These are phyloP conservation scores for Cryptoleucopteryx plumbea DNA, from an alignment of 2,113 vertebrate genomes.

Conservation along the genomic window DNA sequence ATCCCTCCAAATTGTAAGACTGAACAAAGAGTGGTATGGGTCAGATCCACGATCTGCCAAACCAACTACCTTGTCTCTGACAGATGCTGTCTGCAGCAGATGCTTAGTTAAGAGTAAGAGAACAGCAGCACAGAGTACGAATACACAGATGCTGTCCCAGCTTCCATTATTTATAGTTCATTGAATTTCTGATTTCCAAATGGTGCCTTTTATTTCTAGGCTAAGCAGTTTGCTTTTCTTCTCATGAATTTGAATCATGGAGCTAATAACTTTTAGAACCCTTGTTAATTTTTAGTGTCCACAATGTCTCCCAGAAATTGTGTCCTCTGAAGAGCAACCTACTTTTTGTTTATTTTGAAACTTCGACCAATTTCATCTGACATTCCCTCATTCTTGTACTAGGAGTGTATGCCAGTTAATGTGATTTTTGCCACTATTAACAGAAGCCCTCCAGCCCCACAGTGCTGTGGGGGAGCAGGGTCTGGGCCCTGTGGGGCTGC, in stretches of 20 bases:
- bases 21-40: neutral
- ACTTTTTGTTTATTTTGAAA: neutral
- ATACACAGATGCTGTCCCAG: rapidly evolving
- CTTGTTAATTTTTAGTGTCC: neutral
- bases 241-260: neutral
- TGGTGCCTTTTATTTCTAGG: neutral
- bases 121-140: neutral
- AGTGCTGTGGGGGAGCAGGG: neutral
- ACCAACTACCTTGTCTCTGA: neutral
- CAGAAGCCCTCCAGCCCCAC: neutral
- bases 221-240: neutral
- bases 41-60: neutral
- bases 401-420: neutral
- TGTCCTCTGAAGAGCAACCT: neutral
- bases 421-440: neutral
- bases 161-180: neutral
- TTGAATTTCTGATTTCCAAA: neutral
- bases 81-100: neutral
- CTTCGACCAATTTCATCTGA: neutral
- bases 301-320: neutral
- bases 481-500: neutral
- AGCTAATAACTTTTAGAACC: neutral
- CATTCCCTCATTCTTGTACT: neutral
- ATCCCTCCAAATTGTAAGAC: neutral
- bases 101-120: neutral